Evolutionary conservation across 2,113 vertebrate genomes (phyloP), one percentile per base, ranked within the genome.

Genomic region (Gambusia affinis): DNA sequence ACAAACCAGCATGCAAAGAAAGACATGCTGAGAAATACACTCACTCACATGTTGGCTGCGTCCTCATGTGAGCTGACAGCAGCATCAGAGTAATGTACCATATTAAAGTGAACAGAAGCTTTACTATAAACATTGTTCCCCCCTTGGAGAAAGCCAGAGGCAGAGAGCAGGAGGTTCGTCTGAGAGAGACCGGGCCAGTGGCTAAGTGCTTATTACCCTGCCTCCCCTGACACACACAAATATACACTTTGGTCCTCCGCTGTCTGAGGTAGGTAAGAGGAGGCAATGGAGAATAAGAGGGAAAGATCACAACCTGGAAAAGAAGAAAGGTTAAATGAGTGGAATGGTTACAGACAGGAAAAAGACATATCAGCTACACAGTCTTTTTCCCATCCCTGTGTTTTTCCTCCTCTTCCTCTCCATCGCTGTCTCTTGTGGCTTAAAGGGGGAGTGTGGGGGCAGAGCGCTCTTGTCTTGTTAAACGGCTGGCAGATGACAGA

Each of bases 61-160:
- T 72, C 78, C 84, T 85, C 72, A 80, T 84, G 76, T 81, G 93
- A 95, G 95, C 94, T 96, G 96, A 97, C 96, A 96, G 95, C 94
- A 95, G 95, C 95, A 95, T 97, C 95, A 94, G 95, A 94, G 95
- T 96, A 94, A 88, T 94, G 95, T 94, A 94, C 93, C 93, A 89
- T 92, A 95, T 94, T 96, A 94, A 95, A 95, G 95, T 91, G 95
- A 96, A 95, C 95, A 95, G 95, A 96, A 96, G 95, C 95, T 95
- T 96, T 94, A 95, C 93, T 94, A 94, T 95, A 95, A 96, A 96
- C 95, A 95, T 94, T 88, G 44, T 80, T 73, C 67, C 76, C 63
- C 72, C 72, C 61, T 78, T 54, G 72, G 82, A 80, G 74, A 72
- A 74, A 63, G 87, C 82, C 75, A 60, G 75, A 79, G 73, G 85